phyloP scores from a whole-genome alignment of 2,113 vertebrate species.

The Ciconia stormi region DNA sequence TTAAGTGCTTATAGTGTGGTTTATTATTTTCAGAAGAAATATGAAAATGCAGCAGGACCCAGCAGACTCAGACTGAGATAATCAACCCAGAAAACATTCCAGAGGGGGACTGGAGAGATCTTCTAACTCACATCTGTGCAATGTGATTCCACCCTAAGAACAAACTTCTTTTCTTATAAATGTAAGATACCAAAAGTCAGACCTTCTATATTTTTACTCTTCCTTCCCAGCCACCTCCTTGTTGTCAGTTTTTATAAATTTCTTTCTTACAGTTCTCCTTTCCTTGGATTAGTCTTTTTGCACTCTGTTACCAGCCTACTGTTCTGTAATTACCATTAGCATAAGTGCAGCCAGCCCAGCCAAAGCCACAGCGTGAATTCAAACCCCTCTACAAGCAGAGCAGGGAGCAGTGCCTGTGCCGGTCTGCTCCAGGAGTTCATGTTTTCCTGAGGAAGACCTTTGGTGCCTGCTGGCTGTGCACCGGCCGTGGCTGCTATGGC shows the following conservation, averaged over 20 bases:
- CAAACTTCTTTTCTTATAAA: not conserved
- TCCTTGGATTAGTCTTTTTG: not conserved
- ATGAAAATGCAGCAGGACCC: not conserved
- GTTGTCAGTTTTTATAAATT: not conserved
- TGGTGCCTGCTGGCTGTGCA: not conserved
- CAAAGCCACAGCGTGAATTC: accelerated
- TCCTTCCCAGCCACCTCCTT: not conserved
- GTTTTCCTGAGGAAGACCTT: not conserved
- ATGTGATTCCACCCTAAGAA: not conserved
- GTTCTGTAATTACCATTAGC: not conserved
- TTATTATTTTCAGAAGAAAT: not conserved
- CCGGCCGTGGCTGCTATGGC: accelerated
- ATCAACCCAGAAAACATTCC: not conserved
- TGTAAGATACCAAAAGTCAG: not conserved
- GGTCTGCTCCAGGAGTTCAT: not conserved
- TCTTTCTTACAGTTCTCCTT: not conserved
- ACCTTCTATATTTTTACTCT: not conserved
- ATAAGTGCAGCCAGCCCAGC: not conserved
- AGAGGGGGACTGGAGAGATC: not conserved
- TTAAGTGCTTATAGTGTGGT: not conserved
- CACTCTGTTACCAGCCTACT: not conserved
- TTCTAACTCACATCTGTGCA: not conserved
- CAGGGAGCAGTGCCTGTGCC: accelerated
- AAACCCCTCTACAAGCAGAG: accelerated
- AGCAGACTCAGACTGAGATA: not conserved